Evolutionary conservation across 2,113 vertebrate genomes (phyloP), one percentile per base, ranked within the genome.

Genomic region (Thoracochromis brauschi): DNA sequence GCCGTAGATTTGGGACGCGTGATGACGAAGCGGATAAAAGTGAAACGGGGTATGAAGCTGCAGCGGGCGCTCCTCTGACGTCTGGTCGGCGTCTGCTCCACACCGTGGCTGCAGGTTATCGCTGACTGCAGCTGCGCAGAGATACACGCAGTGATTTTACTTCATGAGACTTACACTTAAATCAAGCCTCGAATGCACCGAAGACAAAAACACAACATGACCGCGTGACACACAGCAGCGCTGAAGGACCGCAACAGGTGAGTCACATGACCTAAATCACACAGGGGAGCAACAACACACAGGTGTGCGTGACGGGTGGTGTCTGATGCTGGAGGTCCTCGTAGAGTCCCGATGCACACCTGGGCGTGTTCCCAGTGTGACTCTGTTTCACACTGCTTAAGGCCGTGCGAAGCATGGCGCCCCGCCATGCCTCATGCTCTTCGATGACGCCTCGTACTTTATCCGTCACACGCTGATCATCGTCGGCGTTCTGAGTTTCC

Each of bases 361-460:
- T 58, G 55, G 55, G 0, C 13, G 55, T 58, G 55, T 29, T 29
- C 55, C 55, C 55, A 29, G 55, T 29, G 55, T 2, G 55, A 58
- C 26, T 29, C 13, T 29, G 24, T 9, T 58, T 16, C 55, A 58
- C 24, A 2, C 24, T 29, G 55, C 5, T 29, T 2, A 29, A 16
- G 55, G 55, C 26, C 13, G 55, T 58, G 55, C 5, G 55, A 0
- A 58, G 0, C 55, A 58, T 16, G 55, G 55, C 55, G 21, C 1
- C 7, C 55, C 8, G 3, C 55, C 7, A 1, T 57, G 54, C 24
- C 26, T 58, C 55, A 16, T 16, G 55, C 26, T 29, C 26, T 16
- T 29, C 0, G 5, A 58, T 6, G 13, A 58, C 5, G 26, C 26
- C 24, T 9, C 5, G 8, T 58, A 9, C 55, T 57, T 57, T 5